phyloP scores from a whole-genome alignment of 2,797 vertebrate genomes.

The Myotis planiceps region DNA sequence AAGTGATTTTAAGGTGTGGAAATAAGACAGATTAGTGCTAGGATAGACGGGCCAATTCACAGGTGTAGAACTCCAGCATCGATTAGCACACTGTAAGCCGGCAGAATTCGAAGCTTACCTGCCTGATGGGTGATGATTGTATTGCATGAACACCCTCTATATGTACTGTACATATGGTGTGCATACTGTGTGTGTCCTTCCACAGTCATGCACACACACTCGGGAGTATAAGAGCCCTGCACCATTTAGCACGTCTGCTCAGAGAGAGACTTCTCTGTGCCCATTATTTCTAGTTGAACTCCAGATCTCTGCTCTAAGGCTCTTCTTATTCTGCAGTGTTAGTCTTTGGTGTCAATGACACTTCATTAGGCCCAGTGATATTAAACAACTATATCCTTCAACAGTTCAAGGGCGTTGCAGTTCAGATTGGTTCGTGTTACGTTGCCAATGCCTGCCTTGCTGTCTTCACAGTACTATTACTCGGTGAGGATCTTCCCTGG shows the following conservation, averaged over 20 bases:
- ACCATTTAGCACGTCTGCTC: background rate
- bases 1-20: background rate
- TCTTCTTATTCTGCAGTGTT: background rate
- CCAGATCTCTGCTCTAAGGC: background rate
- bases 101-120: background rate
- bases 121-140: background rate
- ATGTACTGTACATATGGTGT: too few species aligned
- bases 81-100: background rate
- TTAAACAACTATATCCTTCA: background rate
- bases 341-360: background rate
- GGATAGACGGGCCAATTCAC: background rate
- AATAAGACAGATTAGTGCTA: background rate
- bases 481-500: conserved; percentile 97
- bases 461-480: conserved; percentile 92
- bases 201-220: too few species aligned
- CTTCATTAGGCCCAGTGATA: background rate
- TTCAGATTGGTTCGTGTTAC: background rate
- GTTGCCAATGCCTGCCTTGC: background rate
- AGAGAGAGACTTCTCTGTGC: background rate
- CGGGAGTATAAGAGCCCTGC: background rate
- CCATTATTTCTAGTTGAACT: conserved; percentile 1
- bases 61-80: background rate
- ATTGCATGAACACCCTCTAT: background rate
- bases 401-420: background rate
- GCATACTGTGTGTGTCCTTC: too few species aligned